These are phyloP conservation scores for Trachymyrmex cornetzi DNA, from an alignment of 1,140 invertebrate species.

Conservation along the genomic window DNA sequence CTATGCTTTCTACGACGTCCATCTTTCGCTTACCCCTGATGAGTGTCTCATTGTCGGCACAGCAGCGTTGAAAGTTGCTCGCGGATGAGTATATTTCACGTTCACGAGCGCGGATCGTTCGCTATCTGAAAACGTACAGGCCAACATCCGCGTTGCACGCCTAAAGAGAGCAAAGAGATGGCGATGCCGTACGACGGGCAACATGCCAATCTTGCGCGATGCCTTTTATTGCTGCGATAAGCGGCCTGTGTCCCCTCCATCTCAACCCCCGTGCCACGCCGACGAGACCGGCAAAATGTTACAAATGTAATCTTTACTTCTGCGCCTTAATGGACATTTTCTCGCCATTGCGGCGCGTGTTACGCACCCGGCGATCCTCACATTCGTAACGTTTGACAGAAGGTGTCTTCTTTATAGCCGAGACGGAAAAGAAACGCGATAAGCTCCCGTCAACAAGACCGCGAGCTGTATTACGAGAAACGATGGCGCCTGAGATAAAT, in stretches of 20 bases:
- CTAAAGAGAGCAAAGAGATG: constrained; percentile 71
- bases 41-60: neutral
- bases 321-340: constrained; percentile 73
- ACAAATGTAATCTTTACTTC: constrained; percentile 82
- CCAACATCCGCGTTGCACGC: constrained; percentile 69
- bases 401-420: constrained; percentile 44
- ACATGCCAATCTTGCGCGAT: constrained; percentile 82
- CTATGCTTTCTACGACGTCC: neutral
- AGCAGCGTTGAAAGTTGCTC: constrained; percentile 62
- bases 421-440: constrained; percentile 51
- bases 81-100: constrained; percentile 83
- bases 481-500: constrained; percentile 30
- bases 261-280: constrained; percentile 57
- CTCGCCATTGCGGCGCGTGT: constrained; percentile 3
- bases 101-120: constrained; percentile 35
- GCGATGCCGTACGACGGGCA: constrained; percentile 73
- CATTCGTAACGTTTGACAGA: constrained; percentile 60
- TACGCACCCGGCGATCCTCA: constrained; percentile 48
- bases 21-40: constrained; percentile 13
- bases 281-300: constrained; percentile 72
- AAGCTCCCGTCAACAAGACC: constrained; percentile 29
- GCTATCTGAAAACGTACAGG: constrained; percentile 75
- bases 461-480: constrained; percentile 43
- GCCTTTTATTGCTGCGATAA: constrained; percentile 84
- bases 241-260: constrained; percentile 68